Percentiles rank a stretch among this genome's conserved stretches.
Conservation (phyloP, 2,888 invertebrate species). For the Gryllus longicercus region DNA sequence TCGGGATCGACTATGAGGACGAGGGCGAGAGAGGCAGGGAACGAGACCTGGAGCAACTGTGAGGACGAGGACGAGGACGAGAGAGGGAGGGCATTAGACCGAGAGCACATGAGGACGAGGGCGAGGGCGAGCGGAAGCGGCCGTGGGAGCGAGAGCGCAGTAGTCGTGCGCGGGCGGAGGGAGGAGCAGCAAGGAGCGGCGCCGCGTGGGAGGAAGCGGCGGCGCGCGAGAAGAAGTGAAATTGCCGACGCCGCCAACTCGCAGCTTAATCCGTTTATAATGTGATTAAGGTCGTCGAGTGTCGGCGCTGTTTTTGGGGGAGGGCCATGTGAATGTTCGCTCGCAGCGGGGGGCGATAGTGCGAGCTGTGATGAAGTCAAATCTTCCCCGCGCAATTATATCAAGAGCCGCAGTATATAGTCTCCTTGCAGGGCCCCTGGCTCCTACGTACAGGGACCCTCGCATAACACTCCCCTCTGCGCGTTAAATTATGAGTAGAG, state of each 20-base stretch:
- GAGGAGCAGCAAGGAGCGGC: background rate
- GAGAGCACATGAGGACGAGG: background rate
- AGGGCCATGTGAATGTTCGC: background rate
- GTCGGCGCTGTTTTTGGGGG: background rate
- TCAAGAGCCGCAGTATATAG: background rate
- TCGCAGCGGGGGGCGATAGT: background rate
- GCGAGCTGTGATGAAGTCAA: background rate
- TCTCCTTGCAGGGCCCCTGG: no score
- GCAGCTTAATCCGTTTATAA: conserved; percentile 7
- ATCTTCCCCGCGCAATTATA: background rate
- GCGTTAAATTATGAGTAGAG: no score
- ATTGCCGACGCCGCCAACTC: background rate
- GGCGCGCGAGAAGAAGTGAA: background rate
- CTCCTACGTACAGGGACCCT: no score
- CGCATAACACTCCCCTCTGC: no score
- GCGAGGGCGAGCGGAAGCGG: background rate
- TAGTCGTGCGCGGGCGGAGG: background rate
- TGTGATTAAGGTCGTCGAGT: background rate
- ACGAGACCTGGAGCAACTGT: no score
- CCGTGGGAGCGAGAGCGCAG: background rate
- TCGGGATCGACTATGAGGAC: no score
- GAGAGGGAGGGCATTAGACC: rapidly evolving
- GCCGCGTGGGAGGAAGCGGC: background rate
- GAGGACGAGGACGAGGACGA: background rate
- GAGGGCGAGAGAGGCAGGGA: no score